phyloP scores from a whole-genome alignment of 2,797 vertebrate genomes.

The Vultur gryphus region DNA sequence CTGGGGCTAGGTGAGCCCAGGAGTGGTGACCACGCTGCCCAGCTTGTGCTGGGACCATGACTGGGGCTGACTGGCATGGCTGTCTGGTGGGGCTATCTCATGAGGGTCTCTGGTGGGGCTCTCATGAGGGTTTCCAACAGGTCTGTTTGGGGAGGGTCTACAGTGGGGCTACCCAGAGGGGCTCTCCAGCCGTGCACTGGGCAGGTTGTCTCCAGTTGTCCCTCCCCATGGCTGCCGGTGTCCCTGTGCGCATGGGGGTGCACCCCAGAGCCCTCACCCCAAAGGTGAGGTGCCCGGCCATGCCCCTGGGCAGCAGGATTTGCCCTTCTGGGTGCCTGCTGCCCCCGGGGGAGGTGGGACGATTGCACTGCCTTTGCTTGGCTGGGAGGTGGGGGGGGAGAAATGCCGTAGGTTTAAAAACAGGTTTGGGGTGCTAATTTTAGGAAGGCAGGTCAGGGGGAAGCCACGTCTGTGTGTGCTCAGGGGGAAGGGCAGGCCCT shows the following conservation, averaged over 20 bases:
- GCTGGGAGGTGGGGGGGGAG: neutral
- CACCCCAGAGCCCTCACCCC: neutral
- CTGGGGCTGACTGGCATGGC: neutral
- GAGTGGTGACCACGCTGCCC: neutral
- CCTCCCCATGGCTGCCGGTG: neutral
- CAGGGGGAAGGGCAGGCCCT: neutral
- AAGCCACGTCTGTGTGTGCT: neutral
- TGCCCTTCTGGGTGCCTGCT: neutral
- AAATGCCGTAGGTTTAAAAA: neutral
- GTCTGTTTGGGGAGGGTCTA: neutral
- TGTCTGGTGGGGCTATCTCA: neutral
- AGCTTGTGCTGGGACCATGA: neutral
- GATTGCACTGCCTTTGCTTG: neutral
- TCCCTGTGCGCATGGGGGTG: fast-evolving
- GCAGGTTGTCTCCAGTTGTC: neutral
- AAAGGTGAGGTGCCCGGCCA: neutral
- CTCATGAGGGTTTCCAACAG: neutral
- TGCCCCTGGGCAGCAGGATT: neutral
- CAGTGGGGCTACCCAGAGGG: neutral
- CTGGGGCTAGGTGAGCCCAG: neutral
- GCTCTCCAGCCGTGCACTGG: neutral
- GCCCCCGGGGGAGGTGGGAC: neutral
- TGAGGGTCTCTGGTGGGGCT: neutral
- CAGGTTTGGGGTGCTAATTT: conserved; percentile 5
- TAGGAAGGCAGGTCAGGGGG: neutral